Evolutionary conservation across 2,888 invertebrate genomes (phyloP).

Genomic region (Pseudoips prasinana): DNA sequence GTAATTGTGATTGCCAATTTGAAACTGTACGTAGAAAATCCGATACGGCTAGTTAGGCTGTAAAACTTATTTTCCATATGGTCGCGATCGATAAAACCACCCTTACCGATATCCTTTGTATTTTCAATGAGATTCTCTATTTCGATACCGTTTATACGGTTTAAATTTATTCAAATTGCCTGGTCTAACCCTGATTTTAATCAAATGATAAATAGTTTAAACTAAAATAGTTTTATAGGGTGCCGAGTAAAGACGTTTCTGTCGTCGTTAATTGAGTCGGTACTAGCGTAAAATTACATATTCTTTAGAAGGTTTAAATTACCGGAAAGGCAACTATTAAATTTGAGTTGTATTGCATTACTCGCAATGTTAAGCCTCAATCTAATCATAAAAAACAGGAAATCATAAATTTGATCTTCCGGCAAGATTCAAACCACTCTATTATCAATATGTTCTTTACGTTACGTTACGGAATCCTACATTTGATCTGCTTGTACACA

Average conservation of each 20-base stretch:
- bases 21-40: conserved; percentile 27
- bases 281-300: too few species aligned
- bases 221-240: conserved; percentile 27
- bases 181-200: conserved; percentile 27
- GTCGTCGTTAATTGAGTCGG: too few species aligned
- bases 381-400: too few species aligned
- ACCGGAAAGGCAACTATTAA: too few species aligned
- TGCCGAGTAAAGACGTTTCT: conserved; percentile 12
- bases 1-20: conserved; percentile 34
- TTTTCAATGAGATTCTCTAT: conserved; percentile 30
- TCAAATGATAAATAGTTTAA: conserved; percentile 31
- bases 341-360: too few species aligned
- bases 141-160: conserved; percentile 30
- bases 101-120: conserved; percentile 26
- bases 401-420: too few species aligned
- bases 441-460: too few species aligned
- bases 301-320: too few species aligned
- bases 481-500: too few species aligned
- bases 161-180: conserved; percentile 34
- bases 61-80: conserved; percentile 23
- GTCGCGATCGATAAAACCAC: conserved; percentile 21
- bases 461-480: too few species aligned
- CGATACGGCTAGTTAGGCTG: background rate
- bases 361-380: too few species aligned
- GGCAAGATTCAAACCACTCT: too few species aligned